These are phyloP conservation scores for Bos javanicus DNA, from an alignment of 2,113 vertebrate species.

Conservation along the genomic window DNA sequence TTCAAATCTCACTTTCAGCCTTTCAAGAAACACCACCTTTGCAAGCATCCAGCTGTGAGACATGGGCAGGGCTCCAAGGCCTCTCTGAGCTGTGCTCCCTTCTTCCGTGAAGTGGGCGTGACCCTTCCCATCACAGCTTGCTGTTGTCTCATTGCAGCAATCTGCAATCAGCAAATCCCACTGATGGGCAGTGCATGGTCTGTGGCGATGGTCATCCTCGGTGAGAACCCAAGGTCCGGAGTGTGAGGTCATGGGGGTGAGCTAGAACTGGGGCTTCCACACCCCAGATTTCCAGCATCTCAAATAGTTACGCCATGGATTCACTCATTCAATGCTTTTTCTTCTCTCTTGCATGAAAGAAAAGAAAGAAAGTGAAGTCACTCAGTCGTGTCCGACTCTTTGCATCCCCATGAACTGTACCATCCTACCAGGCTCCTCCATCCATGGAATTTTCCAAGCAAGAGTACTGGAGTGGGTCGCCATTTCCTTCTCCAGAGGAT, in stretches of 20 bases:
- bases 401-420: neutral
- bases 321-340: neutral
- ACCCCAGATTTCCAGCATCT: neutral
- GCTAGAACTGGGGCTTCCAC: neutral
- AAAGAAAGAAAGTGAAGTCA: neutral
- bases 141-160: no score
- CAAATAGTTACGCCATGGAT: neutral
- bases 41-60: neutral
- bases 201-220: accelerated
- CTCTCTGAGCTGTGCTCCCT: neutral
- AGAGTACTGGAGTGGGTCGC: neutral
- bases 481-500: neutral
- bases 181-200: accelerated
- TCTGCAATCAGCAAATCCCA: neutral
- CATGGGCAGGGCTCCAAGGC: accelerated
- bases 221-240: neutral
- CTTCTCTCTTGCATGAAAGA: neutral
- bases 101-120: neutral
- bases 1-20: neutral
- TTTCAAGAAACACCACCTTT: accelerated
- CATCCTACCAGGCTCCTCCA: neutral
- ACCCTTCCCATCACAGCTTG: neutral
- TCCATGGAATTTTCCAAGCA: neutral
- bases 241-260: neutral
- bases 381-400: neutral